Evolutionary conservation across 2,888 invertebrate species (phyloP).

Genomic region (Teleiodes luculella): DNA sequence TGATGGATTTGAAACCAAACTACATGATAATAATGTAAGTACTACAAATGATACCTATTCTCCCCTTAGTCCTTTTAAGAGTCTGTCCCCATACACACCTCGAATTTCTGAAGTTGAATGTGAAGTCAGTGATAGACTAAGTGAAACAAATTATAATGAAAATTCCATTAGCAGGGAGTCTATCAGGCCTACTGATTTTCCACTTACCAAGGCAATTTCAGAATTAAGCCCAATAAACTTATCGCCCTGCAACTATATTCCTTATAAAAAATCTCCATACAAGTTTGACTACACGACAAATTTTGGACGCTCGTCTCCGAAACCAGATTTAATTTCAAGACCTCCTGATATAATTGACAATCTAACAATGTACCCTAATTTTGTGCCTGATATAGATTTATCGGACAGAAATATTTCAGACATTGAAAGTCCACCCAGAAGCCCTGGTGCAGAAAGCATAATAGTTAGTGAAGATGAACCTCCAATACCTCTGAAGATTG

Average conservation of each 20-base stretch:
- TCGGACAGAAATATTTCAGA: constrained; percentile 66
- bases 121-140: constrained; percentile 45
- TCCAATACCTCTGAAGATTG: constrained; percentile 72
- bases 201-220: constrained; percentile 42
- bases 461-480: constrained; percentile 76
- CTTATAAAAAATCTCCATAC: constrained; percentile 39
- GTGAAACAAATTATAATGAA: constrained; percentile 40
- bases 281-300: constrained; percentile 50
- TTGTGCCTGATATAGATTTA: constrained; percentile 73
- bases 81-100: constrained; percentile 32
- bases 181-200: constrained; percentile 38
- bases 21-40: constrained; percentile 42
- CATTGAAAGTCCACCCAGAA: constrained; percentile 62
- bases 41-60: constrained; percentile 31
- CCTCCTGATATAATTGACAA: constrained; percentile 71
- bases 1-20: constrained; percentile 65
- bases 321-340: constrained; percentile 38
- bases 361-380: constrained; percentile 69
- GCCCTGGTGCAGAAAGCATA: constrained; percentile 67
- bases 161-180: constrained; percentile 35
- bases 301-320: constrained; percentile 43
- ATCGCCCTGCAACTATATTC: constrained; percentile 52
- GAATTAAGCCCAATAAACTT: constrained; percentile 62
- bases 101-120: constrained; percentile 34
- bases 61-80: constrained; percentile 23